Evolutionary conservation across 2,113 vertebrate species (phyloP), one percentile per base, ranked within the genome.

Genomic region (human (Homo sapiens)): DNA sequence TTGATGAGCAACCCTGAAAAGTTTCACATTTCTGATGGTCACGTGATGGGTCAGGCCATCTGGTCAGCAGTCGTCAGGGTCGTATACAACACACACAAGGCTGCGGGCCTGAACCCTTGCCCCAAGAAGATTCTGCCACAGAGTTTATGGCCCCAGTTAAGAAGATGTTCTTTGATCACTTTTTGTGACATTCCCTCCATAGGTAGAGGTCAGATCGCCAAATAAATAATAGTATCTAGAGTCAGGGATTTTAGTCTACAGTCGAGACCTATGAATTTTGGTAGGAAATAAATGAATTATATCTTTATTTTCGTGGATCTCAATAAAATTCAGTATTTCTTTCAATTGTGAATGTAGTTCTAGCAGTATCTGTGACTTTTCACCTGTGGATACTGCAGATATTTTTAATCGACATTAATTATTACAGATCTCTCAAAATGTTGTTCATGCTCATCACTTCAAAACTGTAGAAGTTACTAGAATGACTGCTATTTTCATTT

Each of bases 281-380:
- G 52, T 78, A 61, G 66, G 50, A 81, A 90, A 16, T 55, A 80
- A 76, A 27, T 35, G 30, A 88, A 80, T 78, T 45, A 1, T 55
- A 38, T 52, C 78, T 86, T 48, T 73, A n/a, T 96, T 93, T 96
- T 78, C 45, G 43, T 8, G 43, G 43, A 76, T 89, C 25, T 75
- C 50, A 66, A 18, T 43, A 73, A 32, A 92, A 68, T 73, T 22
- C 27, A 20, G 12, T 38, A 11, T 96, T 88, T 90, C 57, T 87
- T 89, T 80, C 40, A 1, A 27, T 27, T 72, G 2, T 25, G 43
- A 80, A 38, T 70, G 25, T 61, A 4, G 11, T 90, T 93, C 3
- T 23, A 2, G 32, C n/a, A 17, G 18, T 17, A 30, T 57, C 66
- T 82, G 48, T 50, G 79, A 25, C 30, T 68, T 50, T 32, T 66